Base-by-base conservation (phyloP, 1,140 invertebrate species). In the Idris sp. region DNA sequence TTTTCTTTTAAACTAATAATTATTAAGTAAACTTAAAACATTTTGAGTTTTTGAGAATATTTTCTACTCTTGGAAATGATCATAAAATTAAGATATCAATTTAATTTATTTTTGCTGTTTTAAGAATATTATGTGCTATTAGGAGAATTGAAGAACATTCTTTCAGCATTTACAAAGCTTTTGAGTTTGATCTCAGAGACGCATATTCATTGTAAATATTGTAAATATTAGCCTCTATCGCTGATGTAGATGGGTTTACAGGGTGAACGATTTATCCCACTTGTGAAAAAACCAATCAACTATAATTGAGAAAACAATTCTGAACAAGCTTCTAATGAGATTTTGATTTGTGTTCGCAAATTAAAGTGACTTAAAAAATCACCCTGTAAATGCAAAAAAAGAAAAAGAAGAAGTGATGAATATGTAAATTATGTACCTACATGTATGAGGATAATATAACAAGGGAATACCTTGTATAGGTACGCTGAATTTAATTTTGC, bases 381-480 rank as follows among this genome's bases (percentile, higher is more conserved):
- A 53, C 51, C 59, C 74, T 62, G 74, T 64, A 67, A 65, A 73
- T 44, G 71, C 69, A 65, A 54, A 65, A 56, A 46, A 28, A n/a
- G n/a, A 35, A 58, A 69, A 53, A 62, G 53, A 76, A 54, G 69
- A 44, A 65, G 46, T 72, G 61, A 51, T 67, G 69, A 58, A 78
- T 74, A 79, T 81, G 81, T 81, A 83, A 83, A 84, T 83, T 83
- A 62, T 76, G 79, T 78, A 83, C 76, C 62, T 78, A 79, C 76
- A 68, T 58, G 76, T 77, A 74, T 59, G 65, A 72, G 62, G 62
- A 65, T 79, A 77, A 77, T 74, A 72, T 76, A 74, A 76, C 46
- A 49, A 77, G 18, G 62, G 51, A 54, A 75, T 48, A 68, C 51
- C 74, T 67, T 65, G 68, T 73, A 74, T 69, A 67, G 72, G 64